Evolutionary conservation across 1,140 invertebrate genomes (phyloP).

Genomic region (Heliothis subflexa): DNA sequence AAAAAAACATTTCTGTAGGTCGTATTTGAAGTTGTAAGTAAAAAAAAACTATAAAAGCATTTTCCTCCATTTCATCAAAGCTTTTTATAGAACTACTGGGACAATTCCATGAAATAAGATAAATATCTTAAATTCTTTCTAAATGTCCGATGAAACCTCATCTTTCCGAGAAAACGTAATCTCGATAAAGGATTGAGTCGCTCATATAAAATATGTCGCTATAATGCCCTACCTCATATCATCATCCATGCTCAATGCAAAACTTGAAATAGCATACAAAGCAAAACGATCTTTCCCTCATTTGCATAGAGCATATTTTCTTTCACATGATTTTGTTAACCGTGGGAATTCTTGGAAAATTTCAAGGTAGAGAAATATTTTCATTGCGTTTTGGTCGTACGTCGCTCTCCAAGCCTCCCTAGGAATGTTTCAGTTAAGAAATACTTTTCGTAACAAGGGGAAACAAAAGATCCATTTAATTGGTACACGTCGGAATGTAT

Average conservation of each 20-base stretch:
- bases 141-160: background rate
- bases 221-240: background rate
- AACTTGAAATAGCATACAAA: background rate
- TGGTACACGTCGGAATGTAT: constrained; percentile 17
- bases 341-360: constrained; percentile 7
- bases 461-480: constrained; percentile 45
- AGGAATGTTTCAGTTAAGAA: constrained; percentile 44
- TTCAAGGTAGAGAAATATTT: constrained; percentile 41
- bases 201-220: background rate
- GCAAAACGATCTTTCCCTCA: background rate
- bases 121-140: too few relatives aligned
- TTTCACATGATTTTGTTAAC: background rate
- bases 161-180: background rate
- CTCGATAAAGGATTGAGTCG: background rate
- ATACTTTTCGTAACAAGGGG: constrained; percentile 34
- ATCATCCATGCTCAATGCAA: background rate
- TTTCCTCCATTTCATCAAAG: too few relatives aligned
- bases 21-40: too few relatives aligned
- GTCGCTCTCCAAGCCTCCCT: background rate
- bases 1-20: too few relatives aligned
- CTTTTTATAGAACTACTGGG: too few relatives aligned
- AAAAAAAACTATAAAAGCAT: too few relatives aligned
- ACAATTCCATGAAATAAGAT: too few relatives aligned
- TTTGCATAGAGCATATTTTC: constrained; percentile 38
- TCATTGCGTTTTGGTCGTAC: constrained; percentile 38